Evolutionary conservation across 2,888 invertebrate species (phyloP).

Genomic region (Helobdella robusta): DNA sequence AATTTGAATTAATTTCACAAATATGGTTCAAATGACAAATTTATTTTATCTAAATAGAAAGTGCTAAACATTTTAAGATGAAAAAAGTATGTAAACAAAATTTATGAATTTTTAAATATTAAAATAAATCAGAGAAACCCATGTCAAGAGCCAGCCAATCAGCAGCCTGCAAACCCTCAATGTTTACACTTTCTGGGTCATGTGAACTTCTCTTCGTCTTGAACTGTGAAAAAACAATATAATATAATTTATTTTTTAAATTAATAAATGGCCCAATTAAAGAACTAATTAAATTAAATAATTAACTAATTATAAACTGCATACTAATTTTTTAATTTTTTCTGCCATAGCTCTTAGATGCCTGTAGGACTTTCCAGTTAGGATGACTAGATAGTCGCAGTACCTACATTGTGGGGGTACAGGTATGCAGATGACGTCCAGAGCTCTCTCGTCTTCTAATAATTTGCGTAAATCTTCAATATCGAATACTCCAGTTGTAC

Average conservation of each 20-base stretch:
- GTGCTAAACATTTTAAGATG: conserved; percentile 30
- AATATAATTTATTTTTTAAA: neutral
- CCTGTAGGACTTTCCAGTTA: conserved; percentile 52
- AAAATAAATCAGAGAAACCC: conserved; percentile 54
- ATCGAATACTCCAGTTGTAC: conserved; percentile 73
- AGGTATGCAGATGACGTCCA: conserved; percentile 69
- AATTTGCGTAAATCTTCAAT: conserved; percentile 72
- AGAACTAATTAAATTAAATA: neutral
- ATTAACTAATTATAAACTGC: neutral
- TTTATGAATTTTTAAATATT: neutral
- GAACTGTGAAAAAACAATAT: conserved; percentile 36
- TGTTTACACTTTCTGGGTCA: conserved; percentile 61
- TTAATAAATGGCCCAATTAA: neutral
- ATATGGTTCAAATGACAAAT: too few species aligned
- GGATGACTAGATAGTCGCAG: conserved; percentile 74
- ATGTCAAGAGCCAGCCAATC: conserved; percentile 85
- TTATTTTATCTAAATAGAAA: too few species aligned
- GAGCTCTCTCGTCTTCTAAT: conserved; percentile 66
- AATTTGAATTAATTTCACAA: too few species aligned
- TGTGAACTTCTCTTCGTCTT: conserved; percentile 38
- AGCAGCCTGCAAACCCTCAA: conserved; percentile 66
- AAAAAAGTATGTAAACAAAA: too few species aligned
- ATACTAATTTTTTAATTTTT: conserved; percentile 40
- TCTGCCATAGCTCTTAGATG: conserved; percentile 47
- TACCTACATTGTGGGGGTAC: conserved; percentile 68